Evolutionary conservation across 2,113 vertebrate species (phyloP).

Genomic region (Podilymbus podiceps): DNA sequence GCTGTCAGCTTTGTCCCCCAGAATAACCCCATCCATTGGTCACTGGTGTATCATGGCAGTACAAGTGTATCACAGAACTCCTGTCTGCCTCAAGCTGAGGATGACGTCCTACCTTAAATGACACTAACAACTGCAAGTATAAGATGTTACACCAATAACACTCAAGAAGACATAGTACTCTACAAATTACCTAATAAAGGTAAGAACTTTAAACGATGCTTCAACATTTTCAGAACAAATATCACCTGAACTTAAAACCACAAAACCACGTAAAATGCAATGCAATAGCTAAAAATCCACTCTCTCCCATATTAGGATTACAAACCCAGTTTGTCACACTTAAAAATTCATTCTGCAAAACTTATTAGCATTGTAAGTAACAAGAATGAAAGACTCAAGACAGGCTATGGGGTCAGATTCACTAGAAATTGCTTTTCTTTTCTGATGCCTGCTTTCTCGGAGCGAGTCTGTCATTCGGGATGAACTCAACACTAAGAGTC

Average conservation of each 20-base stretch:
- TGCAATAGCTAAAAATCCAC: neutral
- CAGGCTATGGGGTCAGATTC: neutral
- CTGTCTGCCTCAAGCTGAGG: neutral
- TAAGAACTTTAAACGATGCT: neutral
- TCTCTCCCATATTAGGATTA: neutral
- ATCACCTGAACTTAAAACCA: neutral
- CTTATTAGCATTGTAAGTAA: neutral
- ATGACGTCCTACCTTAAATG: neutral
- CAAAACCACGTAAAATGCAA: neutral
- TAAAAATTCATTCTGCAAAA: neutral
- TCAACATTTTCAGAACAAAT: neutral
- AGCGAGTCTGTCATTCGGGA: fast-evolving
- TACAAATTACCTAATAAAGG: neutral
- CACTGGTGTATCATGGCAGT: neutral
- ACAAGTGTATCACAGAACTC: neutral
- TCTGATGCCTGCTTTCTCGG: neutral
- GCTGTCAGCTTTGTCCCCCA: neutral
- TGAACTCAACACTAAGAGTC: too few species aligned
- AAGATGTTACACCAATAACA: neutral
- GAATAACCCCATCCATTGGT: neutral
- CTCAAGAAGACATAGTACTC: fast-evolving
- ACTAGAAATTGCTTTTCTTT: neutral
- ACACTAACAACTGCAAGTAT: neutral
- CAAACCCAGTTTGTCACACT: fast-evolving
- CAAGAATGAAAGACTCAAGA: fast-evolving